Evolutionary conservation across 2,888 invertebrate species (phyloP).

Genomic region (Luperina testacea): DNA sequence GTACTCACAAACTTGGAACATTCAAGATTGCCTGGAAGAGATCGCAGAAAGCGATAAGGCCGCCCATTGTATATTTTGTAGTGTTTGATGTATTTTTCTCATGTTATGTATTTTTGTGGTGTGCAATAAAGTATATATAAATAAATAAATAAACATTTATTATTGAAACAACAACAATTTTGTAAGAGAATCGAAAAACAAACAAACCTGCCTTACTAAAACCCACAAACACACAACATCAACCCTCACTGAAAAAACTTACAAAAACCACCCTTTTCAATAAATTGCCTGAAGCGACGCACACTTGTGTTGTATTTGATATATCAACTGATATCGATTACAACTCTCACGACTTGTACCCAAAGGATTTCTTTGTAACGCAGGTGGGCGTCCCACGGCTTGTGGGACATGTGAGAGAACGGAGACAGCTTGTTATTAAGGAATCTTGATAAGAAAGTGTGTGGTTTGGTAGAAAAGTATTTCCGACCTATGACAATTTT

Average conservation of each 20-base stretch:
- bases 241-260: background rate
- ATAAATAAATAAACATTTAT: too few species aligned
- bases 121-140: too few species aligned
- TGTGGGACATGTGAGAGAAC: background rate
- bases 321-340: slow-evolving; percentile 33
- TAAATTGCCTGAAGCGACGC: slow-evolving; percentile 38
- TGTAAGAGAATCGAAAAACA: background rate
- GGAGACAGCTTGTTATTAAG: slow-evolving; percentile 26
- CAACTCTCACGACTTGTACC: slow-evolving; percentile 47
- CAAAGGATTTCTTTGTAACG: slow-evolving; percentile 49
- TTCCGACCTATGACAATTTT: background rate
- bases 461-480: background rate
- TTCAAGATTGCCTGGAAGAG: too few species aligned
- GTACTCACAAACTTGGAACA: background rate
- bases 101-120: too few species aligned
- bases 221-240: slow-evolving; percentile 11
- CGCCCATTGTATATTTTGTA: too few species aligned
- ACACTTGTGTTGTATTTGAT: slow-evolving; percentile 18
- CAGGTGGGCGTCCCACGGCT: slow-evolving; percentile 54
- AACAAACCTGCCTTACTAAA: slow-evolving; percentile 4
- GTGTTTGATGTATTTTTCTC: too few species aligned
- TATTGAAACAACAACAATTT: background rate
- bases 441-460: slow-evolving; percentile 37
- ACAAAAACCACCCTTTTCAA: slow-evolving; percentile 4
- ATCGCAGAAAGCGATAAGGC: too few species aligned